Evolutionary conservation across 2,888 invertebrate genomes (phyloP).

Genomic region (Andrena bicolor): DNA sequence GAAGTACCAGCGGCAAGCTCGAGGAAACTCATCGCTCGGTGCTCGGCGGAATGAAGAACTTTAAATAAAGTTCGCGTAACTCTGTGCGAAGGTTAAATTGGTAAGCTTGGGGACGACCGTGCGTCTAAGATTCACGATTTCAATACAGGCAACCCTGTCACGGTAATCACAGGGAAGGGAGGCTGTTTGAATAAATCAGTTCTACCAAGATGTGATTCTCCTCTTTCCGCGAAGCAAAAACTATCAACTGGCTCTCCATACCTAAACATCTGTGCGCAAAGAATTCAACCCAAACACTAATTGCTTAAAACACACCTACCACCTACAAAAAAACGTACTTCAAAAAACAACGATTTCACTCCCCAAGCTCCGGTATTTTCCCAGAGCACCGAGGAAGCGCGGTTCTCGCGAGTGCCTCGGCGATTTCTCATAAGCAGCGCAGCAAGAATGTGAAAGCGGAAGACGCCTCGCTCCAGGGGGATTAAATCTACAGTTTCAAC

Average conservation of each 20-base stretch:
- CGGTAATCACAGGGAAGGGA: conserved; percentile 9
- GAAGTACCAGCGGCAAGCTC: conserved; percentile 15
- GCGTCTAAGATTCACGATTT: conserved; percentile 43
- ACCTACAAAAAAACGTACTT: no score
- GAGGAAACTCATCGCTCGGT: conserved; percentile 39
- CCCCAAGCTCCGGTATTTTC: neutral
- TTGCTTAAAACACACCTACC: no score
- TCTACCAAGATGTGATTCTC: neutral
- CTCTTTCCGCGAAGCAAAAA: neutral
- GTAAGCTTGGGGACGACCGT: neutral
- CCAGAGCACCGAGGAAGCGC: neutral
- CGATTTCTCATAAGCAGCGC: conserved; percentile 30
- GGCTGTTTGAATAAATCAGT: neutral
- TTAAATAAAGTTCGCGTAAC: conserved; percentile 57
- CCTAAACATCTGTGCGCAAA: no score
- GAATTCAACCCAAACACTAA: no score
- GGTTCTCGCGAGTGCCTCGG: conserved; percentile 2
- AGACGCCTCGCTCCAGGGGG: conserved; percentile 12
- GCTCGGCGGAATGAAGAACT: conserved; percentile 35
- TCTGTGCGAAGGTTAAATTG: conserved; percentile 52
- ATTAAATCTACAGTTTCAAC: conserved; percentile 45
- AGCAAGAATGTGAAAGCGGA: neutral
- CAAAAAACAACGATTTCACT: no score
- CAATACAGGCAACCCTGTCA: conserved; percentile 35
- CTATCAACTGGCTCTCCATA: no score